Evolutionary conservation across 2,797 vertebrate species (phyloP).

Genomic region (Xenentodon cancila): DNA sequence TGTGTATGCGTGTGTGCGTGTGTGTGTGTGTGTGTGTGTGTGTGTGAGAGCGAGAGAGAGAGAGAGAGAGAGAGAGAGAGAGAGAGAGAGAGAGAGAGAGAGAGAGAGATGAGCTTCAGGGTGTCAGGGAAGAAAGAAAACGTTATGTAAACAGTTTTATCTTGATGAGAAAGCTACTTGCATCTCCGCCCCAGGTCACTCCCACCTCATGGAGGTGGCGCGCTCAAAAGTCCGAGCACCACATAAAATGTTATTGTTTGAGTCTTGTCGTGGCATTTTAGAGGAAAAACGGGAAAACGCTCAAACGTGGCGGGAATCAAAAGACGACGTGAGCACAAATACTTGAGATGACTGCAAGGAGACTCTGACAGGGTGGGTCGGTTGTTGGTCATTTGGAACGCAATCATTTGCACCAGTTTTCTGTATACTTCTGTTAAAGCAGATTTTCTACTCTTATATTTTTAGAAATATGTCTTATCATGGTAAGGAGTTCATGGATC

Average conservation of each 20-base stretch:
- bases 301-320: not conserved
- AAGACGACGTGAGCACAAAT: not conserved
- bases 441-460: not conserved
- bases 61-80: no score
- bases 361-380: conserved; percentile 34
- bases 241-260: conserved; percentile 11
- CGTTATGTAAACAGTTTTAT: conserved; percentile 56
- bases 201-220: conserved; percentile 40
- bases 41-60: no score
- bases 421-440: not conserved
- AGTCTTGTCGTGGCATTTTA: not conserved
- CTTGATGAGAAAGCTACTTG: conserved; percentile 45
- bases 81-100: no score
- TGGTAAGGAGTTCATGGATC: conserved; percentile 55
- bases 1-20: no score
- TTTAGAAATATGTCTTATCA: conserved; percentile 62
- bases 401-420: not conserved
- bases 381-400: no score
- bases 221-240: conserved; percentile 29
- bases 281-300: not conserved
- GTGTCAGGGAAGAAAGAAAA: conserved; percentile 41
- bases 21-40: not conserved
- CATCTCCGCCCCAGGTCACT: conserved; percentile 66
- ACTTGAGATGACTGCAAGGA: conserved; percentile 28
- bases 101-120: conserved; percentile 9